Conservation (phyloP, 1,140 invertebrate genomes). For the Drosophila kurseongensis region DNA sequence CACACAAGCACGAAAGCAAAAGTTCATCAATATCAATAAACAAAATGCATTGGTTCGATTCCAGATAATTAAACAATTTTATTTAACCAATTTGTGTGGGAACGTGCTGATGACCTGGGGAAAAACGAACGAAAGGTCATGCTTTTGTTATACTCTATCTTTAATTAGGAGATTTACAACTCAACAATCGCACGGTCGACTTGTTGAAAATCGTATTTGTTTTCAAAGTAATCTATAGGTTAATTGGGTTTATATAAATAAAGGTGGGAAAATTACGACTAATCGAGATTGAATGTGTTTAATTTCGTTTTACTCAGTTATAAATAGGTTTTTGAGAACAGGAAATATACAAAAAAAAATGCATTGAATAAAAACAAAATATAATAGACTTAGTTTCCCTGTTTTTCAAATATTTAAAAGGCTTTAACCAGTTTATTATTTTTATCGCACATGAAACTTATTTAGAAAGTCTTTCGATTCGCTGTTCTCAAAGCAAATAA, state of each 20-base stretch:
- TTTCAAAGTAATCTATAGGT: slow-evolving; percentile 1
- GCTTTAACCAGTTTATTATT: no score
- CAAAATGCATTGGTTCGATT: slow-evolving; percentile 44
- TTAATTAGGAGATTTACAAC: slow-evolving; percentile 15
- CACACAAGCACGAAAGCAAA: slow-evolving; percentile 22
- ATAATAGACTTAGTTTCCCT: background rate
- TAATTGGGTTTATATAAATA: slow-evolving; percentile 1
- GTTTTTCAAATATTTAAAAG: background rate
- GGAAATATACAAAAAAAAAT: background rate
- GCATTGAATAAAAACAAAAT: background rate
- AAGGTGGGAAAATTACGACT: background rate
- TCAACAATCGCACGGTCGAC: background rate
- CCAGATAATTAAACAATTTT: slow-evolving; percentile 15
- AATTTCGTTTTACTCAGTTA: background rate
- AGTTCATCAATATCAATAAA: slow-evolving; percentile 63
- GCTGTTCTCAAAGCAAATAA: no score
- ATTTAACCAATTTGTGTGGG: slow-evolving; percentile 28
- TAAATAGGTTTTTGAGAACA: background rate
- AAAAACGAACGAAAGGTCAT: slow-evolving; percentile 22
- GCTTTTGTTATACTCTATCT: background rate
- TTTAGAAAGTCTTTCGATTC: no score
- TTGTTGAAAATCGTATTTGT: background rate
- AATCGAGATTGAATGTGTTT: background rate
- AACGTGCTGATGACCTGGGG: slow-evolving; percentile 39
- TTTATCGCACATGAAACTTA: no score